A percentile compares a stretch with the other conserved stretches of the same genome.
phyloP scores from a whole-genome alignment of 2,113 vertebrate species.

The Madoqua kirkii region DNA sequence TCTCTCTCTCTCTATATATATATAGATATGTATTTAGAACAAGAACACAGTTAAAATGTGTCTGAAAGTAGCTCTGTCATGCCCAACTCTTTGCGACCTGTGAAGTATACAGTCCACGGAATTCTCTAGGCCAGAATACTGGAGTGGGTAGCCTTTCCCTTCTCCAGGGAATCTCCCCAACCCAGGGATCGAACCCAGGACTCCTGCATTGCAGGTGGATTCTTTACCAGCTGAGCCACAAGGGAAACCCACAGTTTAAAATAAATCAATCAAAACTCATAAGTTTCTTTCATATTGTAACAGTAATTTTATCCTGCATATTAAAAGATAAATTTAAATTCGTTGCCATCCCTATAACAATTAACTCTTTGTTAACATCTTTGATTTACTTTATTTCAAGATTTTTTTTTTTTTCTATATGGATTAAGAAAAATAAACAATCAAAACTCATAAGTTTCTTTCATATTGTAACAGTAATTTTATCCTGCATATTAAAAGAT shows the following conservation, averaged over 20 bases:
- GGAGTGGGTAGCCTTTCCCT: neutral
- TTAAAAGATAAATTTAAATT: neutral
- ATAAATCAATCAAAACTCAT: neutral
- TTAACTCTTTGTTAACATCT: neutral
- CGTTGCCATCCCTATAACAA: neutral
- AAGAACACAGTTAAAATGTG: neutral
- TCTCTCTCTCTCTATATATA: neutral
- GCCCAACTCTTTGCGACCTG: neutral
- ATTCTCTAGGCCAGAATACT: neutral
- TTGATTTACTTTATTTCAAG: neutral
- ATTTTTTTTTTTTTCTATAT: neutral
- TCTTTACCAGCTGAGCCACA: neutral
- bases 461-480: neutral
- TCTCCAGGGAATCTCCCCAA: neutral
- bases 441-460: neutral
- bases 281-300: neutral
- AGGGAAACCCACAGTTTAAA: neutral
- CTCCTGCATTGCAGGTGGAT: neutral
- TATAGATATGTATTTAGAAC: neutral
- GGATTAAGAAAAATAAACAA: neutral
- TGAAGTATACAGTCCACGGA: neutral
- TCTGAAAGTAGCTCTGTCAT: rapidly evolving
- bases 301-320: neutral
- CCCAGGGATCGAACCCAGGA: neutral
- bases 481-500: neutral